Percentiles rank a stretch among this genome's conserved stretches.
phyloP scores from a whole-genome alignment of 1,140 invertebrate species.

The Lethrus apterus region DNA sequence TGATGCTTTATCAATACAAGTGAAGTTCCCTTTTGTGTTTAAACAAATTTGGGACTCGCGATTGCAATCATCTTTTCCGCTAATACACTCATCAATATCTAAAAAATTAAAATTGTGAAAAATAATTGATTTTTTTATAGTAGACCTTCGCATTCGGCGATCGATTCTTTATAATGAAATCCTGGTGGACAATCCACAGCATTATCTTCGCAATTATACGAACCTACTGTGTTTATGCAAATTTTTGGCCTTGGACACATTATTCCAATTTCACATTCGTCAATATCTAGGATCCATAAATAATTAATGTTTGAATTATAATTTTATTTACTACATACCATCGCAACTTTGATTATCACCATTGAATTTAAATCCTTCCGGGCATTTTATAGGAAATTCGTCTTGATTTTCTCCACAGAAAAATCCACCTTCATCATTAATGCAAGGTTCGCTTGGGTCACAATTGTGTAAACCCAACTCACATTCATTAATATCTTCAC shows the following conservation, averaged over 20 bases:
- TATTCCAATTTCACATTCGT: constrained; percentile 52
- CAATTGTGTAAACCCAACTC: constrained; percentile 52
- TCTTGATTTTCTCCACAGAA: constrained; percentile 25
- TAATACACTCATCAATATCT: constrained; percentile 73
- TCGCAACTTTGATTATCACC: constrained; percentile 54
- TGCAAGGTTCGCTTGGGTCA: constrained; percentile 30
- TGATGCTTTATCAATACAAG: constrained; percentile 53
- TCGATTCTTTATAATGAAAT: constrained; percentile 46
- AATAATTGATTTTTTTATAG: background rate
- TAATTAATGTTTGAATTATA: background rate
- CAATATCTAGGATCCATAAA: constrained; percentile 49
- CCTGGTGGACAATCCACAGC: constrained; percentile 53
- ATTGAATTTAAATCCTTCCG: constrained; percentile 57
- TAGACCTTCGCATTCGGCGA: constrained; percentile 42
- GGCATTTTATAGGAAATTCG: constrained; percentile 43
- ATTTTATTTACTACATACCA: constrained; percentile 47
- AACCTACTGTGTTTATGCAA: constrained; percentile 62
- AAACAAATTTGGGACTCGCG: constrained; percentile 56
- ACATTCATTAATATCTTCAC: constrained; percentile 63
- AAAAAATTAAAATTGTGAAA: constrained; percentile 8
- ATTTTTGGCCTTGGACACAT: constrained; percentile 46
- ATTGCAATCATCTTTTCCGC: constrained; percentile 53
- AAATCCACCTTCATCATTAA: constrained; percentile 35
- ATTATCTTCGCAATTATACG: constrained; percentile 52
- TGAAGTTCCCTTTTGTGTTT: constrained; percentile 61